Base-by-base conservation (phyloP, 37 sponge, comb jelly and placozoan species). In the Amphimedon queenslandica region DNA sequence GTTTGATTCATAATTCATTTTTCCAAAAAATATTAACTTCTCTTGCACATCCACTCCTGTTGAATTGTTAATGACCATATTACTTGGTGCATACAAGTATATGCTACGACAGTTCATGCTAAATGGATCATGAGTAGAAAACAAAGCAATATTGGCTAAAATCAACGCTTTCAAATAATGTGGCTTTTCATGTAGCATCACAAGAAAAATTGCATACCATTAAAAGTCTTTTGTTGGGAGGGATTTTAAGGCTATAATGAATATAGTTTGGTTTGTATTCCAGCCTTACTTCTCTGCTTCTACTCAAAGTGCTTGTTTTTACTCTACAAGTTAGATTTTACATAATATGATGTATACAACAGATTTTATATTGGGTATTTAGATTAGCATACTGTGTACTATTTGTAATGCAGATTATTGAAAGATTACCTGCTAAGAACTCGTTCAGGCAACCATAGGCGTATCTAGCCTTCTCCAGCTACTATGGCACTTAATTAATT, bases 81-180 rank as follows among this genome's bases (percentile, higher is more conserved):
- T 81, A 11, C 57, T 81, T 33, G 74, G 74, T 13, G 74, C 82
- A 39, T 73, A 66, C 74, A 81, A 81, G 40, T 81, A 81, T 35
- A 64, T 81, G 6, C 41, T 71, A 20, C 60, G 35, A 40, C 56
- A 10, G 34, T 20, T 71, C 2, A 83, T 83, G 68, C 4, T 40
- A 18, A 55, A 18, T 24, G 28, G 72, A 24, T 40, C 43, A 21
- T 27, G 31, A 16, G 58, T 18, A 35, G 72, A 42, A 81, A 81
- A 47, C n/a, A 25, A 37, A 10, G 68, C 66, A 67, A 55, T 81
- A 3, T 38, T 81, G n/a, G 70, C 84, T 27, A 47, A 30, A 18
- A 55, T 83, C 18, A 6, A 20, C n/a, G 29, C 82, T 0, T 66
- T 81, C 42, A 65, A 64, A 28, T 73, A 67, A 74, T n/a, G n/a